Conservation (phyloP, 2,888 invertebrate genomes). For the Diarsia mendica region DNA sequence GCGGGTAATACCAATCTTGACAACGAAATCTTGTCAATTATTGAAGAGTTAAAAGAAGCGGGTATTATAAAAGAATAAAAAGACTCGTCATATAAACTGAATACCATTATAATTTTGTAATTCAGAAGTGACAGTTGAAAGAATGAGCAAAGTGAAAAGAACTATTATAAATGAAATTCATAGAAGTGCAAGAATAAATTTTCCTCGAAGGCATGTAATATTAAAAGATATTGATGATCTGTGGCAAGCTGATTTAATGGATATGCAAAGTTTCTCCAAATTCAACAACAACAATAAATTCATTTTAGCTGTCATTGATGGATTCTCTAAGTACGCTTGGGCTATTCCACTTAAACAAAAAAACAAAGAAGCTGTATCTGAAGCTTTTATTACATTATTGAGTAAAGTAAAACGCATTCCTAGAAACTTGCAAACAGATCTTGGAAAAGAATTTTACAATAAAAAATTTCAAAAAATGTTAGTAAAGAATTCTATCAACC, state of each 20-base stretch:
- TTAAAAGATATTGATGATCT: conserved; percentile 1
- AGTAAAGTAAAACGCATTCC: background rate
- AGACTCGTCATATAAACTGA: background rate
- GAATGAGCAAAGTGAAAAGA: background rate
- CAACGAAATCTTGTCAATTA: background rate
- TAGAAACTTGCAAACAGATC: conserved; percentile 8
- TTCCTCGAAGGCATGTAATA: background rate
- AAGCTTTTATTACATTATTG: background rate
- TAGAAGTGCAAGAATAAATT: background rate
- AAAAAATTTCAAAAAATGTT: background rate
- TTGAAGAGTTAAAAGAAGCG: conserved; percentile 1
- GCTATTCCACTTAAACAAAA: background rate
- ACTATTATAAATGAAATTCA: background rate
- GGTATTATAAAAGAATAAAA: background rate
- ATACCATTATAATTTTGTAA: background rate
- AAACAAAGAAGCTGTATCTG: background rate
- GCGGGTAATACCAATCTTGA: conserved; percentile 9
- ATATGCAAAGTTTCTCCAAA: background rate
- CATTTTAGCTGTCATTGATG: background rate
- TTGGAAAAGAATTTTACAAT: conserved; percentile 3
- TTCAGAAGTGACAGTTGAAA: background rate
- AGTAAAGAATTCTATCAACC: background rate
- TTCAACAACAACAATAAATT: background rate
- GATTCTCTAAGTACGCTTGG: background rate
- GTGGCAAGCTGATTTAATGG: background rate